Conservation (phyloP, 2,113 vertebrate species). For the Poecile atricapillus region DNA sequence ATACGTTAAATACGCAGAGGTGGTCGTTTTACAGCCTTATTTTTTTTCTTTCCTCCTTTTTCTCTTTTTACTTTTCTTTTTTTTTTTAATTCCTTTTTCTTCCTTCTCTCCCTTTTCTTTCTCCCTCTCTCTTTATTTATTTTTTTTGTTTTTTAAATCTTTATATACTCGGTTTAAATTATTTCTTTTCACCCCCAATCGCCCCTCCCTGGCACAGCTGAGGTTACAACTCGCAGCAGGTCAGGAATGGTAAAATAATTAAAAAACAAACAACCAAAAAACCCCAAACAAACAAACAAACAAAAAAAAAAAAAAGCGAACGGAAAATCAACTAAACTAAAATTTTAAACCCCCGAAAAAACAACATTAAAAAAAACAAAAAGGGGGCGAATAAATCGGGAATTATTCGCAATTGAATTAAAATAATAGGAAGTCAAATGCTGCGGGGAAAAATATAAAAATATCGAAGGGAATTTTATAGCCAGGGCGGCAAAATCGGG, state of each 20-base stretch:
- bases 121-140: too few relatives aligned
- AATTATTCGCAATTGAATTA: background rate
- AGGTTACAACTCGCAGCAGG: background rate
- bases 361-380: background rate
- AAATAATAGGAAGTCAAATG: background rate
- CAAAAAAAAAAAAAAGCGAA: background rate
- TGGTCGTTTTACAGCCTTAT: background rate
- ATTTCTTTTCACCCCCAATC: background rate
- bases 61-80: background rate
- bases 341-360: background rate
- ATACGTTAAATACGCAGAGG: fast-evolving
- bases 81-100: background rate
- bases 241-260: background rate
- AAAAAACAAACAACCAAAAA: background rate
- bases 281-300: background rate
- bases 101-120: background rate
- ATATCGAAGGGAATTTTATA: background rate
- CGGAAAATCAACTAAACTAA: background rate
- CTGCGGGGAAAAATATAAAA: background rate
- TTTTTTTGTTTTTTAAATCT: background rate
- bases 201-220: background rate
- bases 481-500: background rate
- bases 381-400: background rate
- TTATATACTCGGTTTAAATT: background rate
- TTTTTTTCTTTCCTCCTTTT: background rate